Conservation (phyloP, 2,113 vertebrate species). For the Phyllopteryx taeniolatus region DNA sequence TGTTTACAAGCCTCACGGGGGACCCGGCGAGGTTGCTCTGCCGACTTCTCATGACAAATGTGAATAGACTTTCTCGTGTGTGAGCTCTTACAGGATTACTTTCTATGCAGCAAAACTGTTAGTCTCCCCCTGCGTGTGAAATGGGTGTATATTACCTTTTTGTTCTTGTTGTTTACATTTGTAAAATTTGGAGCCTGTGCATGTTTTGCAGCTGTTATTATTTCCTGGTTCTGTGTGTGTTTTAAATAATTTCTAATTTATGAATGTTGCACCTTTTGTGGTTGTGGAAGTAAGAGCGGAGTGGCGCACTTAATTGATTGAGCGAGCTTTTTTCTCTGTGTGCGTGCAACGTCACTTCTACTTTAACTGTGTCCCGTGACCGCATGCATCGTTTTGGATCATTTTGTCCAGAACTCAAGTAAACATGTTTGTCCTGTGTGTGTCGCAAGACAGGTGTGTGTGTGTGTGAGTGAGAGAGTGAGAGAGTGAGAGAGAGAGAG, state of each 20-base stretch:
- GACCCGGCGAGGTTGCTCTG: constrained; percentile 32
- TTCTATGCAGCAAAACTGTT: constrained; percentile 65
- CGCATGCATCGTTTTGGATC: constrained; percentile 2
- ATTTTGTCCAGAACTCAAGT: background rate
- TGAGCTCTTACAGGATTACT: constrained; percentile 42
- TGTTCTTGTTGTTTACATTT: constrained; percentile 59
- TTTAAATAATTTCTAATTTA: constrained; percentile 58
- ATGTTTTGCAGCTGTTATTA: constrained; percentile 53
- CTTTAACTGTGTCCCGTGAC: constrained; percentile 31
- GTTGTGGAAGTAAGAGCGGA: constrained; percentile 44
- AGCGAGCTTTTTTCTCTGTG: constrained; percentile 47
- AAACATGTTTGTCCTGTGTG: background rate
- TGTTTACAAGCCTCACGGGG: constrained; percentile 61
- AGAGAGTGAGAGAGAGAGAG: background rate
- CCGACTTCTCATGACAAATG: constrained; percentile 34
- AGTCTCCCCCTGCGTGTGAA: constrained; percentile 50
- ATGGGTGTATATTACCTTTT: constrained; percentile 54
- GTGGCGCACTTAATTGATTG: constrained; percentile 32
- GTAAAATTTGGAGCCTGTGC: constrained; percentile 57
- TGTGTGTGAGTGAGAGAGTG: too few species aligned
- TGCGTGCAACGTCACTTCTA: background rate
- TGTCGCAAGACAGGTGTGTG: too few species aligned
- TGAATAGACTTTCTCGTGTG: constrained; percentile 49
- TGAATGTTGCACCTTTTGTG: constrained; percentile 57
- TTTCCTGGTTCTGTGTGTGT: constrained; percentile 25